Conservation (phyloP, 2,888 invertebrate species). For the Ormyrus labotus region DNA sequence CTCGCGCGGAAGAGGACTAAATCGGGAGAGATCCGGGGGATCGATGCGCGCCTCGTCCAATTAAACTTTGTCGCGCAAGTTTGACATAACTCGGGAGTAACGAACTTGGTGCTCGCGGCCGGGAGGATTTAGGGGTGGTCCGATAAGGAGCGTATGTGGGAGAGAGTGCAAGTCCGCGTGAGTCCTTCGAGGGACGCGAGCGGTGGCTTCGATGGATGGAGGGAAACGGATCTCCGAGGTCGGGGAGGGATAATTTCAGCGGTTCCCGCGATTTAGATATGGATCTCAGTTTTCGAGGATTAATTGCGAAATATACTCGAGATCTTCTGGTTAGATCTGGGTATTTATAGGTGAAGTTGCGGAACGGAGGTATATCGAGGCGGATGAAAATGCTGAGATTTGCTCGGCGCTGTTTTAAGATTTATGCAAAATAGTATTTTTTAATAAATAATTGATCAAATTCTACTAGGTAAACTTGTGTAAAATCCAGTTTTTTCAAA, state of each 20-base stretch:
- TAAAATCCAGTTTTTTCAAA: too few relatives aligned
- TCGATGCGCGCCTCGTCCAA: slow-evolving; percentile 59
- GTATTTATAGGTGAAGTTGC: too few relatives aligned
- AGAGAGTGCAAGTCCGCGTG: background rate
- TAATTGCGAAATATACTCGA: too few relatives aligned
- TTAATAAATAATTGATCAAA: too few relatives aligned
- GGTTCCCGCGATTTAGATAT: too few relatives aligned
- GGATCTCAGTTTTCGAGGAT: too few relatives aligned
- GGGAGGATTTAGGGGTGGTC: slow-evolving; percentile 10
- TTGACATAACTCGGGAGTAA: slow-evolving; percentile 57
- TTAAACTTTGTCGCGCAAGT: slow-evolving; percentile 61
- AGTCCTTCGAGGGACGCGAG: slow-evolving; percentile 3
- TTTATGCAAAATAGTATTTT: too few relatives aligned
- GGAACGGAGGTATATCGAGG: too few relatives aligned
- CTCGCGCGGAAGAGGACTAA: slow-evolving; percentile 2
- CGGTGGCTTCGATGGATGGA: background rate
- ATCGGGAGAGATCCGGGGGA: slow-evolving; percentile 40
- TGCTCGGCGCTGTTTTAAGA: too few relatives aligned
- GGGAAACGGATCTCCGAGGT: background rate
- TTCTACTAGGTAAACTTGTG: too few relatives aligned
- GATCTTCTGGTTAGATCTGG: too few relatives aligned
- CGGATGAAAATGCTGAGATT: too few relatives aligned
- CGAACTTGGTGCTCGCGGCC: slow-evolving; percentile 20
- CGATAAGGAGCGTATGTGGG: background rate
- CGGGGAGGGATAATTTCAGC: background rate